Base-by-base conservation (phyloP, 1,140 invertebrate species). In the Telenomus remus region DNA sequence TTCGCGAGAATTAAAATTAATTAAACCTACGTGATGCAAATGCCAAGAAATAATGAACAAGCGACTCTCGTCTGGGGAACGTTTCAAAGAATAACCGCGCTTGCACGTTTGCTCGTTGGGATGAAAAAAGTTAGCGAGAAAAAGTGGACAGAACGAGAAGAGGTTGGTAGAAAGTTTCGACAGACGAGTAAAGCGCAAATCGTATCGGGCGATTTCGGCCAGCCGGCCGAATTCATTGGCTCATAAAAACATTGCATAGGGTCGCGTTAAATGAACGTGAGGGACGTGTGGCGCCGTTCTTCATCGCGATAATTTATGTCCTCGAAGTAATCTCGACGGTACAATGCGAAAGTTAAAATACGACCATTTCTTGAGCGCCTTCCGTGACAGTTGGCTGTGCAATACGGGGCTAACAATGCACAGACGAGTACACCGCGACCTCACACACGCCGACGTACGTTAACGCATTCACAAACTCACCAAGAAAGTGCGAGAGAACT, bases 261-360 rank as follows among this genome's bases (percentile, higher is more conserved):
- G 9, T 44, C 13, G 42, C 35, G 12, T 43, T 11, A 8, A 14
- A 68, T 57, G 33, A 68, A 68, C 51, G 35, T 16, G n/a, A 34
- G 19, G 6, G 33, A 27, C 14, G 44, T 42, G 51, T 46, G 27
- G 39, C n/a, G 12, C 14, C 43, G 47, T 47, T 42, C 47, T 54
- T 37, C 9, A 15, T 54, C 12, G 44, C 56, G 76, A 80, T 78
- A 81, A 82, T 81, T 83, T 81, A 83, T 55, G 35, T 77, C 80
- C 78, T 61, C 65, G 65, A 65, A 78, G 78, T 76, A 81, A 81
- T 81, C 78, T 79, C 75, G 70, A 70, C 78, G 76, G 79, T 80
- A 79, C 76, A 81, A 81, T 77, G 74, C 61, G 60, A 76, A 55
- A 78, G 71, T 79, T 82, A 82, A 83, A 82, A 83, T 83, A 83